Percentiles rank a stretch among this genome's conserved stretches.
These are phyloP conservation scores for Cephus cinctus DNA, from an alignment of 1,140 invertebrate species.

Conservation along the genomic window DNA sequence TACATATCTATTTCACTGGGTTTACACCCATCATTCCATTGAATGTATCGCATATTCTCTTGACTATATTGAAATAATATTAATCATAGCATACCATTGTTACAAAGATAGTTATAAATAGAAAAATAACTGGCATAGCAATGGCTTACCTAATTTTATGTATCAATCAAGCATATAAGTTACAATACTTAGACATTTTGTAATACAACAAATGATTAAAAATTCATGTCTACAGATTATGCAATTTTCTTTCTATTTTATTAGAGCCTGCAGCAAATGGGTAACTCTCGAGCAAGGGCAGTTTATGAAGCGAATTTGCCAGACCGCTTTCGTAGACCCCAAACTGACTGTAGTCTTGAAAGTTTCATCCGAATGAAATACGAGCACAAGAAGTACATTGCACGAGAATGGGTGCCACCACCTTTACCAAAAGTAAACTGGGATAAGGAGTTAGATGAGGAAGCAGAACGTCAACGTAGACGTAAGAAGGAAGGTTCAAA, in stretches of 20 bases:
- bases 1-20: too few relatives aligned
- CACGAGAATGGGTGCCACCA: constrained; percentile 92
- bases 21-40: too few relatives aligned
- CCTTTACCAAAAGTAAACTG: constrained; percentile 73
- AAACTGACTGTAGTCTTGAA: constrained; percentile 91
- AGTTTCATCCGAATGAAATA: constrained; percentile 97
- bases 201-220: too few relatives aligned
- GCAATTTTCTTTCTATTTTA: constrained; percentile 18
- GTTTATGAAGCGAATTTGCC: constrained; percentile 97
- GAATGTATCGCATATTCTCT: too few relatives aligned
- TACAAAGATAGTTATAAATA: too few relatives aligned
- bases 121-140: too few relatives aligned
- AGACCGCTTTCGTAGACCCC: constrained; percentile 91
- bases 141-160: too few relatives aligned
- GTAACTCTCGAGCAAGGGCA: constrained; percentile 92
- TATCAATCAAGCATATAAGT: too few relatives aligned
- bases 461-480: constrained; percentile 76
- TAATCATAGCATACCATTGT: too few relatives aligned
- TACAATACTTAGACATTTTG: too few relatives aligned
- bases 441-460: constrained; percentile 87
- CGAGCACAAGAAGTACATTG: constrained; percentile 97
- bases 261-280: constrained; percentile 94
- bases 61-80: too few relatives aligned
- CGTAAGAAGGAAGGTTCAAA: constrained; percentile 68
- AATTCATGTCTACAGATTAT: too few relatives aligned